phyloP scores from a whole-genome alignment of 2,797 vertebrate species.

The Galagoides demidoff region DNA sequence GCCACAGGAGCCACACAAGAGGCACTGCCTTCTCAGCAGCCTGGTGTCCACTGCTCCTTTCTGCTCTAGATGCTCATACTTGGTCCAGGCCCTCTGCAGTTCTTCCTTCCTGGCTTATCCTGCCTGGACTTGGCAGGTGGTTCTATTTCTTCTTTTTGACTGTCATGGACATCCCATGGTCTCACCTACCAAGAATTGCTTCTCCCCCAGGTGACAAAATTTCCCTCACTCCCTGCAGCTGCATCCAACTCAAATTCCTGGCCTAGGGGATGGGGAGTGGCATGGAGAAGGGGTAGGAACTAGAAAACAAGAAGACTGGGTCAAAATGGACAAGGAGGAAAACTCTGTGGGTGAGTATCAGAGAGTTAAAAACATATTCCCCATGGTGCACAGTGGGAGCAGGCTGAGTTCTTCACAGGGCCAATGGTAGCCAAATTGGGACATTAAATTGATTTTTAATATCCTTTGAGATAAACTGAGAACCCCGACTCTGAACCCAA shows the following conservation, averaged over 20 bases:
- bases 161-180: background rate
- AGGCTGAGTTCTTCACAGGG: constrained; percentile 7
- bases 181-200: background rate
- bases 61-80: background rate
- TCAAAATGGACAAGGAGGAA: background rate
- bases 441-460: constrained; percentile 25
- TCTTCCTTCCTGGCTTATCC: background rate
- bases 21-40: background rate
- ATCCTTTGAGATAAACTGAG: background rate
- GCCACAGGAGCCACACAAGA: background rate
- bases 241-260: background rate
- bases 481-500: background rate
- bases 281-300: background rate
- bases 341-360: background rate
- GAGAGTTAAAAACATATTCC: constrained; percentile 7
- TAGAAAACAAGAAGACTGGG: background rate
- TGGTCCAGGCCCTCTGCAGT: background rate
- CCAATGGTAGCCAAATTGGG: background rate
- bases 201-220: background rate
- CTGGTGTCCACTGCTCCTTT: background rate
- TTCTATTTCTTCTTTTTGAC: background rate
- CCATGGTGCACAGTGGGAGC: background rate
- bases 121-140: background rate
- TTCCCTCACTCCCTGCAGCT: background rate
- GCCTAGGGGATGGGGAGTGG: background rate